Conservation (phyloP, 2,888 invertebrate genomes). For the Caenorhabditis panamensis region DNA sequence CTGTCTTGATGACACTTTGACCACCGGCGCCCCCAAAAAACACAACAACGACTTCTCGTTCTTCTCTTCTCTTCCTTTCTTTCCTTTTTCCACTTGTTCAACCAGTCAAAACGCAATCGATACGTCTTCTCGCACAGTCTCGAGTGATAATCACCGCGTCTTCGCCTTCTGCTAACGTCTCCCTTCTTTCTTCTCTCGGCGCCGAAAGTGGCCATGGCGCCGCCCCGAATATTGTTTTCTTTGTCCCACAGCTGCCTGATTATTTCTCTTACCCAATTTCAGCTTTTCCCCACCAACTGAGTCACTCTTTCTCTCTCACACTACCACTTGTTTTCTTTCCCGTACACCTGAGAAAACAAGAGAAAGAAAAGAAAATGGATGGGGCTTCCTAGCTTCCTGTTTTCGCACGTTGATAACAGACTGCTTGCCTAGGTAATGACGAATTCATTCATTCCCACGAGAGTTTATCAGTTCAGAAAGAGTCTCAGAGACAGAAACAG, state of each 20-base stretch:
- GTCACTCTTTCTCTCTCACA: conserved; percentile 1
- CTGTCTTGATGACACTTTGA: conserved; percentile 25
- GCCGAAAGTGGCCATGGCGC: conserved; percentile 18
- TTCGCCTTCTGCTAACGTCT: conserved; percentile 11
- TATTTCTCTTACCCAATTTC: conserved; percentile 5
- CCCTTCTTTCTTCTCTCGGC: conserved; percentile 4
- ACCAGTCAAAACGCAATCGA: conserved; percentile 41
- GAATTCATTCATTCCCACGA: conserved; percentile 9
- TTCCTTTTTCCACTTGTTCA: conserved; percentile 7
- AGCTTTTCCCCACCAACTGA: neutral
- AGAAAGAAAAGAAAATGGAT: neutral
- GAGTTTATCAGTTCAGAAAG: conserved; percentile 23
- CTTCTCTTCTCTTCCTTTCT: conserved; percentile 20
- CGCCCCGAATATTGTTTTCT: conserved; percentile 50
- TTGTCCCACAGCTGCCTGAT: conserved; percentile 28
- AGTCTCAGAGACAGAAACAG: conserved; percentile 16
- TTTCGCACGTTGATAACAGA: conserved; percentile 6
- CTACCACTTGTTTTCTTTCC: neutral
- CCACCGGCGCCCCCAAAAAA: conserved; percentile 2
- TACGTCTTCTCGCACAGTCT: conserved; percentile 3
- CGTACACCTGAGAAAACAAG: neutral
- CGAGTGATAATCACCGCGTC: conserved; percentile 14
- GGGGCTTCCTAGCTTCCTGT: neutral
- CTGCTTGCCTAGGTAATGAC: neutral
- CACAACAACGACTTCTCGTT: conserved; percentile 32